Percentiles rank a stretch among this genome's conserved stretches.
These are phyloP conservation scores for Tortrix viridana DNA, from an alignment of 2,888 invertebrate species.

Conservation along the genomic window DNA sequence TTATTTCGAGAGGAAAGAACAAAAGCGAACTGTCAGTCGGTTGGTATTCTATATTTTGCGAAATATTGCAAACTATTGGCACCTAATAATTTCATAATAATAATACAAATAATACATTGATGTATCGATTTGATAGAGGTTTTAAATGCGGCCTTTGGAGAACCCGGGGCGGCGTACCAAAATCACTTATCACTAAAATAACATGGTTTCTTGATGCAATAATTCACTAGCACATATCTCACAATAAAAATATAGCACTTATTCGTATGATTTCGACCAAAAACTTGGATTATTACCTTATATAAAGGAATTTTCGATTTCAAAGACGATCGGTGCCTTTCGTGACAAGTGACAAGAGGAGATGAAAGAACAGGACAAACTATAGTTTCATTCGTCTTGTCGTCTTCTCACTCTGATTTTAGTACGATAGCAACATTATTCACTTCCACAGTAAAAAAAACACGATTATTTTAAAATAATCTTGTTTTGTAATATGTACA, in stretches of 20 bases:
- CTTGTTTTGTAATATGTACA: too few species aligned
- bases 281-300: slow-evolving; percentile 38
- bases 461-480: too few species aligned
- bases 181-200: slow-evolving; percentile 33
- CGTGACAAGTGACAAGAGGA: slow-evolving; percentile 37
- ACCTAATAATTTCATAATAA: neutral
- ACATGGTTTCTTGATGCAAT: slow-evolving; percentile 10
- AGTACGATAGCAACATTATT: slow-evolving; percentile 11
- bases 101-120: slow-evolving; percentile 29
- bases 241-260: slow-evolving; percentile 3
- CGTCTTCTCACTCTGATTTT: slow-evolving; percentile 3
- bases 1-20: neutral
- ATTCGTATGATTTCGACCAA: slow-evolving; percentile 10
- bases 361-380: slow-evolving; percentile 13
- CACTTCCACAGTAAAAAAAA: neutral
- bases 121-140: slow-evolving; percentile 24
- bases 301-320: slow-evolving; percentile 28
- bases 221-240: slow-evolving; percentile 17
- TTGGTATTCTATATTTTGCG: too few species aligned
- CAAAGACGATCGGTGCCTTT: slow-evolving; percentile 26
- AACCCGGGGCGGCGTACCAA: slow-evolving; percentile 23
- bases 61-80: neutral
- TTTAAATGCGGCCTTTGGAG: slow-evolving; percentile 26
- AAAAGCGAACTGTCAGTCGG: neutral
- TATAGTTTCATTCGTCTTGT: neutral